These are phyloP conservation scores for Choreutis nemorana DNA, from an alignment of 2,888 invertebrate genomes.

Conservation along the genomic window DNA sequence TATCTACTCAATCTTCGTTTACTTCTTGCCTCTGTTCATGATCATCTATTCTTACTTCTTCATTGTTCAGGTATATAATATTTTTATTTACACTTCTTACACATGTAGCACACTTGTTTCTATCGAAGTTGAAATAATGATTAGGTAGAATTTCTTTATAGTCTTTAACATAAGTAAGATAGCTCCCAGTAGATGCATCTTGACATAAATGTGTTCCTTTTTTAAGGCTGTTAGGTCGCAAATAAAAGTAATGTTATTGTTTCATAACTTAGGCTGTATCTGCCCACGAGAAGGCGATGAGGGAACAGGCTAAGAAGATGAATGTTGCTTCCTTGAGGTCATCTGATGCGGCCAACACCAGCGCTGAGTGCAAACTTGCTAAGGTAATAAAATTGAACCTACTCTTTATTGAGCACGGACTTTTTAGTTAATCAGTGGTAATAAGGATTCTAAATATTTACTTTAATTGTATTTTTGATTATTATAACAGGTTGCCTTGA, in stretches of 20 bases:
- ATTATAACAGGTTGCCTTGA: constrained; percentile 75
- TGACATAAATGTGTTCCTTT: too few relatives aligned
- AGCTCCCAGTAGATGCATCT: too few relatives aligned
- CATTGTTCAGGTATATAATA: constrained; percentile 74
- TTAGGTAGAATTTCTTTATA: too few relatives aligned
- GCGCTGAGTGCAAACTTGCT: constrained; percentile 87
- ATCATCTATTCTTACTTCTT: constrained; percentile 90
- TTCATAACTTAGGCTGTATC: constrained; percentile 75
- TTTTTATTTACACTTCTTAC: not conserved
- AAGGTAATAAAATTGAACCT: constrained; percentile 61
- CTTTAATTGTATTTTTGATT: not conserved
- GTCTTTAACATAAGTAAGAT: too few relatives aligned
- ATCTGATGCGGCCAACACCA: constrained; percentile 77
- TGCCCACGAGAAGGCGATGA: constrained; percentile 85
- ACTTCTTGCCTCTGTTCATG: constrained; percentile 76
- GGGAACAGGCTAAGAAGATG: constrained; percentile 94
- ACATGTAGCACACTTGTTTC: not conserved
- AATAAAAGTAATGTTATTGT: too few relatives aligned
- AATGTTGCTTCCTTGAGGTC: constrained; percentile 88
- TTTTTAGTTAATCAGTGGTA: not conserved
- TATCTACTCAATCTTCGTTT: constrained; percentile 80
- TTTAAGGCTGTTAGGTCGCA: too few relatives aligned
- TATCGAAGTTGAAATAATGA: not conserved
- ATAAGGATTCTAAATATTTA: not conserved
- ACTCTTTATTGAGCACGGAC: not conserved